phyloP scores from a whole-genome alignment of 2,888 invertebrate species.

The Scaptomyza parva region DNA sequence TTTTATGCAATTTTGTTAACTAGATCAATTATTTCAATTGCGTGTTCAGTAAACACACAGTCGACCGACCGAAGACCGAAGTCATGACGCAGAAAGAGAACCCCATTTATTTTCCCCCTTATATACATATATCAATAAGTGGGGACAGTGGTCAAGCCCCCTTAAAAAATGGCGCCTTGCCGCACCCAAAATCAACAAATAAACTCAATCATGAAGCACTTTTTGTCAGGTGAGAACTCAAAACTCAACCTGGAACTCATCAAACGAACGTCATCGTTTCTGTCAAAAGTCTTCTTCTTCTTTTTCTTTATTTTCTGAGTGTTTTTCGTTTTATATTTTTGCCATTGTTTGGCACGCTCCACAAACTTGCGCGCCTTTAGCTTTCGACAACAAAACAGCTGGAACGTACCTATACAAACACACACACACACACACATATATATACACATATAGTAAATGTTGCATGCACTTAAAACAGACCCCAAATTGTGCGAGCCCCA shows the following conservation, averaged over 20 bases:
- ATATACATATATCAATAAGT: no score
- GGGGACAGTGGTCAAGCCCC: constrained; percentile 56
- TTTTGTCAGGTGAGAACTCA: not conserved
- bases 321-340: not conserved
- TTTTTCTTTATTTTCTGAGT: no score
- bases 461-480: constrained; percentile 33
- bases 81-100: constrained; percentile 44
- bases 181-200: constrained; percentile 31
- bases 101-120: constrained; percentile 7
- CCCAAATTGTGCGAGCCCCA: constrained; percentile 18
- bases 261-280: constrained; percentile 34
- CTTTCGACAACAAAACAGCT: constrained; percentile 30
- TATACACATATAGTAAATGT: not conserved
- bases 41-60: constrained; percentile 74
- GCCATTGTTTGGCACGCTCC: constrained; percentile 56
- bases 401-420: not conserved
- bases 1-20: constrained; percentile 81
- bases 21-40: constrained; percentile 80
- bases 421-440: not conserved
- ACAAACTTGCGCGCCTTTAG: constrained; percentile 42
- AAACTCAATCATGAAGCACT: constrained; percentile 21
- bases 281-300: constrained; percentile 1
- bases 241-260: constrained; percentile 19
- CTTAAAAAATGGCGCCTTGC: constrained; percentile 19
- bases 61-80: constrained; percentile 12